These are phyloP conservation scores for Acholoe squamosa DNA, from an alignment of 2,888 invertebrate genomes.

Conservation along the genomic window DNA sequence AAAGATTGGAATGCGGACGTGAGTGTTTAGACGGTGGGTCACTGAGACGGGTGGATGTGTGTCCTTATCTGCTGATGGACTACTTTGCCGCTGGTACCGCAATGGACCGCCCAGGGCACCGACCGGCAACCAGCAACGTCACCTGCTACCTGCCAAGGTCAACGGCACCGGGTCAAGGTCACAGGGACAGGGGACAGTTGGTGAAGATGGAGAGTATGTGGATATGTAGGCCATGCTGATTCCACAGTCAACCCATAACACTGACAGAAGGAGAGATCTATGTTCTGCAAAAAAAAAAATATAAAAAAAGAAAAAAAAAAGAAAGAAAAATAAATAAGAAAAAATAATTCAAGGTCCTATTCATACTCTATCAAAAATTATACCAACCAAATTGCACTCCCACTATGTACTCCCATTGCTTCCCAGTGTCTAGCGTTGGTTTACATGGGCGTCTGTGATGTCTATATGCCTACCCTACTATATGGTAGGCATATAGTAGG, in stretches of 20 bases:
- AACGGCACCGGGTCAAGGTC: not conserved
- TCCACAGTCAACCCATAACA: not conserved
- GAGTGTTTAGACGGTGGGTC: too few species aligned
- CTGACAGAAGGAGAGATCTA: not conserved
- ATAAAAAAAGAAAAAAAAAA: too few species aligned
- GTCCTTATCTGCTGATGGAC: slow-evolving; percentile 47
- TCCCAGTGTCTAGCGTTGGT: too few species aligned
- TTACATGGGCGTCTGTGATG: too few species aligned
- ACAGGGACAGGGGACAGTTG: not conserved
- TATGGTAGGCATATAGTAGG: too few species aligned
- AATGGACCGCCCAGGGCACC: slow-evolving; percentile 28
- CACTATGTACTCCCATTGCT: too few species aligned
- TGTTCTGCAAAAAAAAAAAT: not conserved
- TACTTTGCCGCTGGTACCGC: slow-evolving; percentile 29
- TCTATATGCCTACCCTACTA: too few species aligned
- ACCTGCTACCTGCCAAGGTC: not conserved
- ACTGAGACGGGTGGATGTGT: not conserved
- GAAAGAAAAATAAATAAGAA: too few species aligned
- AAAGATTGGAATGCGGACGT: too few species aligned
- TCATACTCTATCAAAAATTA: too few species aligned
- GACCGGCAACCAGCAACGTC: slow-evolving; percentile 36
- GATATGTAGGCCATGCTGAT: not conserved
- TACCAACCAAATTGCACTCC: too few species aligned
- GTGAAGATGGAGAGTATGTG: not conserved
- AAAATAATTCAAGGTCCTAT: too few species aligned